Percentiles rank a stretch among this genome's conserved stretches.
Evolutionary conservation across 2,113 vertebrate genomes (phyloP).

Genomic region (Aptenodytes forsteri): DNA sequence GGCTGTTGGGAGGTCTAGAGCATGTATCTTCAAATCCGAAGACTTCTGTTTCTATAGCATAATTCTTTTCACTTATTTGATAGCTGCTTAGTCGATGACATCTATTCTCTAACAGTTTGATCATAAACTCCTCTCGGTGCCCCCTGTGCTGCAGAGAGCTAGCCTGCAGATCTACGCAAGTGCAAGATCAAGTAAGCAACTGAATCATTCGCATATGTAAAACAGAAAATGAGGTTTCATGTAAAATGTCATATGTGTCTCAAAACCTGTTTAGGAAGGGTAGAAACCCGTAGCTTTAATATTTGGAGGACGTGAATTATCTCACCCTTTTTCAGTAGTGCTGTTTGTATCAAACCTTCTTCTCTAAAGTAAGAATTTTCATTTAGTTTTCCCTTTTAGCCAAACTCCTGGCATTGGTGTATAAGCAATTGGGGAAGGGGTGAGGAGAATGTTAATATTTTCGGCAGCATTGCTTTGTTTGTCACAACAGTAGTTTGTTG

Average conservation of each 20-base stretch:
- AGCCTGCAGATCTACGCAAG: background rate
- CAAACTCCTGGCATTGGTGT: background rate
- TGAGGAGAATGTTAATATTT: background rate
- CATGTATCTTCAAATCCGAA: background rate
- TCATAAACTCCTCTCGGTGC: accelerated
- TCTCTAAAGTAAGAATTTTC: background rate
- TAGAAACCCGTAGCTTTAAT: background rate
- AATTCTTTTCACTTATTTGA: background rate
- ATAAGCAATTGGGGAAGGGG: background rate
- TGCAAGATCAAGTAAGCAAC: background rate
- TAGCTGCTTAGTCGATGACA: background rate
- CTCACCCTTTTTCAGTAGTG: background rate
- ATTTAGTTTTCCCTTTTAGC: background rate
- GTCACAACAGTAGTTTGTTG: background rate
- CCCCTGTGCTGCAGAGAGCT: background rate
- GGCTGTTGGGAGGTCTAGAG: background rate
- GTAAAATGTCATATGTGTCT: background rate
- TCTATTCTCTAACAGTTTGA: background rate
- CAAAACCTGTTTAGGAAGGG: background rate
- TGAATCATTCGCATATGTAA: background rate
- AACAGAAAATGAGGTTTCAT: background rate
- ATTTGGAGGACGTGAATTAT: background rate
- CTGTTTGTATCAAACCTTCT: background rate
- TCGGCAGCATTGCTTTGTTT: background rate
- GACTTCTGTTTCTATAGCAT: background rate